Evolutionary conservation across 2,888 invertebrate genomes (phyloP), one percentile per base, ranked within the genome.

Genomic region (Branchellion lobata): DNA sequence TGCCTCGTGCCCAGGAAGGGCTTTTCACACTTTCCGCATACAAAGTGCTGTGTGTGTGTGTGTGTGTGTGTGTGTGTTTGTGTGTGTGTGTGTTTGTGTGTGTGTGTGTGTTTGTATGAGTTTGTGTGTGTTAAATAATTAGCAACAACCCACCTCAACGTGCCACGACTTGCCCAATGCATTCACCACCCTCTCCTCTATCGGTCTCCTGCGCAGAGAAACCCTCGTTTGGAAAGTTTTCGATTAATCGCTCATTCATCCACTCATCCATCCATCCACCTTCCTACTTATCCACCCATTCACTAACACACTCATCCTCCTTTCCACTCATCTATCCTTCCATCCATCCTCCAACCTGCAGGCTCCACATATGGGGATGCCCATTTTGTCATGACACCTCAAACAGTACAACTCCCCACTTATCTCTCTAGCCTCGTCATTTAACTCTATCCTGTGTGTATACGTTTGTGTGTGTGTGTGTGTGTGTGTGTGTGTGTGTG

Each of bases 291-390:
- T 40, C 40, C 40, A 40, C 14, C 14, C 14, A 40, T 40, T 14
- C 40, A 5, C 14, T 40, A 40, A 40, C 14, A 5, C 5, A 40
- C 40, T 40, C 40, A 40, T 40, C 40, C 40, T 8, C 14, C 40
- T 40, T 40, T 40, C 40, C 40, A 40, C 14, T 14, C 40, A 40
- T 40, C 40, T 14, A 40, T 14, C 40, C 40, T 8, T 40, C 40
- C 5, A 40, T 8, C 8, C 40, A 40, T 40, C 5, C 40, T n/a
- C 77, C 47, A 8, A 86, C 86, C 86, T 84, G 87, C 99, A 99
- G 77, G 99, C 99, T 40, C 98, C 99, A 88, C 99, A 99, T 84
- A 99, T 99, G n/a, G 99, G 98, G 83, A 99, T 96, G 36, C 98
- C 98, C 97, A 99, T 98, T 90, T 98, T 97, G 88, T 98, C 98